Base-by-base conservation (phyloP, 2,888 invertebrate species). In the Diploptera punctata region DNA sequence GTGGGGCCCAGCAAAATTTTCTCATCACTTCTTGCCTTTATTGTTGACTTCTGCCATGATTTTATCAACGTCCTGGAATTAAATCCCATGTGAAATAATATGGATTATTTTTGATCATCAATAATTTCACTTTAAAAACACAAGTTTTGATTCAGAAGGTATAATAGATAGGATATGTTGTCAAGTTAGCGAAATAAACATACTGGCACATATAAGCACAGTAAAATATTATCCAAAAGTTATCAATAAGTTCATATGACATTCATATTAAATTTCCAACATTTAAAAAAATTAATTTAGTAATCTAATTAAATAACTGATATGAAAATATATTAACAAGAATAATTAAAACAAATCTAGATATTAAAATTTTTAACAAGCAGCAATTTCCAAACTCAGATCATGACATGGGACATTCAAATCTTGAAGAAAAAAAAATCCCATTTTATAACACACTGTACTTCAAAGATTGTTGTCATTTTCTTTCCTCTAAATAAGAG, bases 51-150 rank as follows among this genome's bases (percentile, higher is more conserved):
- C 78, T 74, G 83, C 83, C 82, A 83, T 81, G 81, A 82, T 82
- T 84, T 84, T 83, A 81, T 81, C 83, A 81, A 83, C 81, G 79
- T 83, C 85, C 85, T 85, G 84, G 80, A 84, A 85, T 72, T 71
- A 75, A 75, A 75, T 73, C 67, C 72, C 54, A 73, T 67, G 70
- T 49, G 67, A 70, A 61, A 65, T 65, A 68, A 54, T 65, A 70
- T 69, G 65, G 49, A 72, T 72, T 65, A 72, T 61, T 72, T 68
- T 60, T 21, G 65, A 49, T 43, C 18, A 33, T 61, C 18, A 62
- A 61, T 61, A 21, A 43, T 57, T 68, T 26, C 26, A 57, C 16
- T 57, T 16, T 18, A 57, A 57, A 47, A 67, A 67, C 33, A 33
- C 33, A 18, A 10, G 29, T 68, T 68, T 38, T 44, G 43, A 57